A percentile compares a stretch with the other conserved stretches of the same genome.
phyloP scores from a whole-genome alignment of 2,888 invertebrate genomes.

The Hofmannophila pseudospretella region DNA sequence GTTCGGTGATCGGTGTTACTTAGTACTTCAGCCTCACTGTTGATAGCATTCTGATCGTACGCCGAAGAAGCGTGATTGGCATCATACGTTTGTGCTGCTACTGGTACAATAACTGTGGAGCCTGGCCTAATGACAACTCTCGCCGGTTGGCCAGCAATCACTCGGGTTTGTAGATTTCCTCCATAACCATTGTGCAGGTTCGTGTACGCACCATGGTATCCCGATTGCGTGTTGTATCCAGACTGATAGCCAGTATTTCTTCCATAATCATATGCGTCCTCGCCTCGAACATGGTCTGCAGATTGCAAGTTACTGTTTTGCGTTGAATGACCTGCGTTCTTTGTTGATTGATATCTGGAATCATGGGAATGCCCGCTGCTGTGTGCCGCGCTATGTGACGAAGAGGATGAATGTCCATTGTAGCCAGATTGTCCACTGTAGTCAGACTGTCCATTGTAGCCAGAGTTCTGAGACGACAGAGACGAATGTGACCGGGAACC shows the following conservation, averaged over 20 bases:
- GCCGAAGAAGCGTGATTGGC: constrained; percentile 26
- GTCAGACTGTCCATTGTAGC: constrained; percentile 1
- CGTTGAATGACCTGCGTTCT: constrained; percentile 15
- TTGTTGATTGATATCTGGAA: constrained; percentile 7
- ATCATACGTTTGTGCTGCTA: constrained; percentile 42
- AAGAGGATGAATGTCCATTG: background rate
- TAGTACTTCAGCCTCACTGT: constrained; percentile 45
- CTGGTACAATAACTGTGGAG: constrained; percentile 44
- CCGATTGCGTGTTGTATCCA: constrained; percentile 37
- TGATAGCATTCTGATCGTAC: constrained; percentile 39
- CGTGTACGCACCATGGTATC: constrained; percentile 22
- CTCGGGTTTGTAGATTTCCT: constrained; percentile 21
- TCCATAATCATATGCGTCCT: constrained; percentile 29
- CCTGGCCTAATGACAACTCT: constrained; percentile 54
- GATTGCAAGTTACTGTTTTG: constrained; percentile 35
- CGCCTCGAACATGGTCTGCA: constrained; percentile 28
- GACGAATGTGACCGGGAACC: constrained; percentile 24
- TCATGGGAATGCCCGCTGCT: background rate
- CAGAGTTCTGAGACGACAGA: constrained; percentile 4
- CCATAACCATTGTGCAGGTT: constrained; percentile 10
- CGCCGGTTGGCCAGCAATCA: constrained; percentile 39
- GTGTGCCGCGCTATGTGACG: constrained; percentile 4
- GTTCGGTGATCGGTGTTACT: constrained; percentile 16
- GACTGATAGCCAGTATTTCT: constrained; percentile 26
- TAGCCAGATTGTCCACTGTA: constrained; percentile 3